These are phyloP conservation scores for Rallus limicola DNA, from an alignment of 2,113 vertebrate genomes.

Conservation along the genomic window DNA sequence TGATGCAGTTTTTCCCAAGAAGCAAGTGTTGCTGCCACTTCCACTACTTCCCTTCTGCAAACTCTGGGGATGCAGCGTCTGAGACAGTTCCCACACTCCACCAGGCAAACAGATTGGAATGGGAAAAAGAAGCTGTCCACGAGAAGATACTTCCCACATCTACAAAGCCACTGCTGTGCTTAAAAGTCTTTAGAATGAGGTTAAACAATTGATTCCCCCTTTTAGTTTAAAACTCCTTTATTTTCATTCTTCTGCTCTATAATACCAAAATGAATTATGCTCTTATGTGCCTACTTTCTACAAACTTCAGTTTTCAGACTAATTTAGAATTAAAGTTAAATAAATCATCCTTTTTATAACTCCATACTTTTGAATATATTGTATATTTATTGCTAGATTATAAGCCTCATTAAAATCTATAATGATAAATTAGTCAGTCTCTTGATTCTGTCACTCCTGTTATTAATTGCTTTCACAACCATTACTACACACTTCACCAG, in stretches of 20 bases:
- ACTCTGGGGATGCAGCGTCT: neutral
- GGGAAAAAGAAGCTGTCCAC: neutral
- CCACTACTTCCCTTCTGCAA: neutral
- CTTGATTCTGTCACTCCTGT: slow-evolving; percentile 55
- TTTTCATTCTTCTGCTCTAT: neutral
- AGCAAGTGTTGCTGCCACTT: neutral
- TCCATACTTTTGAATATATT: slow-evolving; percentile 39
- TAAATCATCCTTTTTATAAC: slow-evolving; percentile 60
- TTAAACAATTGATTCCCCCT: neutral
- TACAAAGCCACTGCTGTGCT: neutral
- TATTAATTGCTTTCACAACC: slow-evolving; percentile 70
- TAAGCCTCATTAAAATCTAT: slow-evolving; percentile 69
- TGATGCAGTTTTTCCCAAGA: neutral
- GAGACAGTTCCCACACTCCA: neutral
- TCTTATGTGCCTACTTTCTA: neutral
- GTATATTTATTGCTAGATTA: slow-evolving; percentile 67
- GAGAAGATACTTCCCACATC: neutral
- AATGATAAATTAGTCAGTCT: slow-evolving; percentile 67
- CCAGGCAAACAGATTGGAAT: neutral
- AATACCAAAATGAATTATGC: neutral
- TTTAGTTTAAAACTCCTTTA: neutral
- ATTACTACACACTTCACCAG: slow-evolving; percentile 38
- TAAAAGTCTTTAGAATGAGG: neutral
- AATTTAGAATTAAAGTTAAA: slow-evolving; percentile 46
- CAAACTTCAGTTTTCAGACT: neutral